A percentile compares a stretch with the other conserved stretches of the same genome.
Conservation (phyloP, 1,140 invertebrate species). For the Aethina tumida region DNA sequence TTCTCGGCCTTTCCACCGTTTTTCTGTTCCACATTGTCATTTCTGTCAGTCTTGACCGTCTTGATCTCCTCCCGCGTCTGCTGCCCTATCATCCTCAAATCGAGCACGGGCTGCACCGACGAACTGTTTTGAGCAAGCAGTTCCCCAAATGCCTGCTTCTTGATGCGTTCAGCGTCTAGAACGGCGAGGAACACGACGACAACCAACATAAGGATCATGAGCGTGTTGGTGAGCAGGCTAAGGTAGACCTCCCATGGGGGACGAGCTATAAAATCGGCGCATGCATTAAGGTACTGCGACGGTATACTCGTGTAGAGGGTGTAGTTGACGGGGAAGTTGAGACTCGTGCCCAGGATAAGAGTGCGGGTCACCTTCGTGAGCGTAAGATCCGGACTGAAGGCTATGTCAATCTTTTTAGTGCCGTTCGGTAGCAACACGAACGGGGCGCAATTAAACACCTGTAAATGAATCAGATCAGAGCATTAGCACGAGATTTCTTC, state of each 20-base stretch:
- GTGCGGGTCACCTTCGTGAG: slow-evolving; percentile 63
- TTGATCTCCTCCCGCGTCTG: slow-evolving; percentile 29
- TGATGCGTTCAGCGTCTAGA: slow-evolving; percentile 64
- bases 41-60: slow-evolving; percentile 20
- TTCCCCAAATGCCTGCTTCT: slow-evolving; percentile 37
- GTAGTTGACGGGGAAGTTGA: slow-evolving; percentile 54
- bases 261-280: slow-evolving; percentile 58
- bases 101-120: slow-evolving; percentile 45
- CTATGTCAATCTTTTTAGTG: slow-evolving; percentile 79
- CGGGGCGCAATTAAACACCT: slow-evolving; percentile 63
- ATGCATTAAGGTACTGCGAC: slow-evolving; percentile 60
- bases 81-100: slow-evolving; percentile 40
- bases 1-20: slow-evolving; percentile 7
- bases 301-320: slow-evolving; percentile 74
- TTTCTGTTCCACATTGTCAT: slow-evolving; percentile 14
- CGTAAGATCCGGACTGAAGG: slow-evolving; percentile 90
- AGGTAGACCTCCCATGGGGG: slow-evolving; percentile 70
- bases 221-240: slow-evolving; percentile 54
- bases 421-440: slow-evolving; percentile 75
- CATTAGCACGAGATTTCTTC: slow-evolving; percentile 1
- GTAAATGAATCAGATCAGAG: slow-evolving; percentile 32
- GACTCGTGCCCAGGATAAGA: slow-evolving; percentile 48
- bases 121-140: slow-evolving; percentile 33
- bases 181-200: slow-evolving; percentile 60
- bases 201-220: slow-evolving; percentile 54